Evolutionary conservation across 2,113 vertebrate genomes (phyloP).

Genomic region (Chloebia gouldiae): DNA sequence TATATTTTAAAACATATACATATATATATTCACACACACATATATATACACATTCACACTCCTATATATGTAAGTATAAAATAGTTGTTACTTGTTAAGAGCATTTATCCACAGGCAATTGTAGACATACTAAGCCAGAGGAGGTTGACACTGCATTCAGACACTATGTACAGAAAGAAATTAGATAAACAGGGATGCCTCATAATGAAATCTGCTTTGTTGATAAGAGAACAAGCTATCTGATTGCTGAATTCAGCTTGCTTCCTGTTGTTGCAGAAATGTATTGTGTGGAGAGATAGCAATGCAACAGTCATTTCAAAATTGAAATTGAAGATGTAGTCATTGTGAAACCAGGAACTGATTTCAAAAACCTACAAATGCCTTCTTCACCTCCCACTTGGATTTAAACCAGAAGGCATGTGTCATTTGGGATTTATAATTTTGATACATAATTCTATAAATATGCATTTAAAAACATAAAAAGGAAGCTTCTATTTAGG

Average conservation of each 20-base stretch:
- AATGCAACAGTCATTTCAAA: background rate
- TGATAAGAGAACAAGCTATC: background rate
- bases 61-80: background rate
- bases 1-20: background rate
- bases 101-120: background rate
- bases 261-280: background rate
- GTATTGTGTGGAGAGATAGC: background rate
- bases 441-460: background rate
- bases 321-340: background rate
- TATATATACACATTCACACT: fast-evolving
- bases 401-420: background rate
- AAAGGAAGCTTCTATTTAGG: background rate
- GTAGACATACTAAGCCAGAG: background rate
- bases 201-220: background rate
- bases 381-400: background rate
- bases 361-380: background rate
- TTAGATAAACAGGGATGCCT: background rate
- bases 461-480: background rate
- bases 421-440: background rate
- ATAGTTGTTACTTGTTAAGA: background rate
- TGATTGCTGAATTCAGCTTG: background rate
- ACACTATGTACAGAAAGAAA: background rate
- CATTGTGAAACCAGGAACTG: background rate
- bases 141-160: background rate
- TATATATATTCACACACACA: background rate